A percentile compares a stretch with the other conserved stretches of the same genome.
Conservation (phyloP, 2,888 invertebrate genomes). For the Mellilla xanthometata region DNA sequence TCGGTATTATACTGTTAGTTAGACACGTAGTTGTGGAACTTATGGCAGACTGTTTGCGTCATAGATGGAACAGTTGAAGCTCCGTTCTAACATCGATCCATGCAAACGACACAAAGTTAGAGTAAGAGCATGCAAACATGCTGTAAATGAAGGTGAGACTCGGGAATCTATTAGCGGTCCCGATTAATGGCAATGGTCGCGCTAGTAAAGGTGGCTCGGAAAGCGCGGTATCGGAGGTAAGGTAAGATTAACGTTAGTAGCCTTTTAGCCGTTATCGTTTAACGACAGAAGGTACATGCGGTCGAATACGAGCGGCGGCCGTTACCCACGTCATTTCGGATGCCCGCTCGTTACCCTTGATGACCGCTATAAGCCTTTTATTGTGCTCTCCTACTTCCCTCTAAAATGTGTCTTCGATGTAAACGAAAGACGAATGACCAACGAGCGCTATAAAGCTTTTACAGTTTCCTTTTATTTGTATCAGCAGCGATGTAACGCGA, state of each 20-base stretch:
- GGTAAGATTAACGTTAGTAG: constrained; percentile 57
- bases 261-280: constrained; percentile 54
- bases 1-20: constrained; percentile 7
- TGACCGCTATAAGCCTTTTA: constrained; percentile 59
- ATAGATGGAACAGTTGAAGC: constrained; percentile 20
- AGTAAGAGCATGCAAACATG: constrained; percentile 44
- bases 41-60: constrained; percentile 13
- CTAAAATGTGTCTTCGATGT: constrained; percentile 38
- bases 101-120: constrained; percentile 30
- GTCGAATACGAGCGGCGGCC: constrained; percentile 48
- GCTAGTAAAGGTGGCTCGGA: constrained; percentile 50
- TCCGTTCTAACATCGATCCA: constrained; percentile 29
- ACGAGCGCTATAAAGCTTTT: constrained; percentile 29
- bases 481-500: constrained; percentile 10
- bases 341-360: constrained; percentile 57
- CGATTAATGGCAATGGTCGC: constrained; percentile 45
- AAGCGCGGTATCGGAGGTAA: constrained; percentile 49
- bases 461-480: constrained; percentile 15
- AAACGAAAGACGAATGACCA: constrained; percentile 29
- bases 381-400: constrained; percentile 47
- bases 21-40: constrained; percentile 16
- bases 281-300: constrained; percentile 50
- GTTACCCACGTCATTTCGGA: constrained; percentile 59
- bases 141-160: constrained; percentile 36
- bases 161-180: constrained; percentile 38